Base-by-base conservation (phyloP, 2,113 vertebrate species). In the Apodemus speciosus region DNA sequence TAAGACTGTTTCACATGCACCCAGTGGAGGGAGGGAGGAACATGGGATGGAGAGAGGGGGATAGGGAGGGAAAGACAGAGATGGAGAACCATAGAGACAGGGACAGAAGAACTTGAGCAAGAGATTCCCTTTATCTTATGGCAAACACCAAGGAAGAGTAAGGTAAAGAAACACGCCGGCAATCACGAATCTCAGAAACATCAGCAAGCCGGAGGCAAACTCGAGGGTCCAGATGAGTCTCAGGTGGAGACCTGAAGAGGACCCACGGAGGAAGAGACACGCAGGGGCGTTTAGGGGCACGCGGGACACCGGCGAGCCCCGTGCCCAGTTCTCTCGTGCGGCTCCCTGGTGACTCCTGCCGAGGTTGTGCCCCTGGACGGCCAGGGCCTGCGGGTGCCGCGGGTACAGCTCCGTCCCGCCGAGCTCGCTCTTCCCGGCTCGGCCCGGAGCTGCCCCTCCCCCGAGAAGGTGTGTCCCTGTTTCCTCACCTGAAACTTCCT, bases 401-500 rank as follows among this genome's bases (percentile, higher is more conserved):
- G 8, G 1, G 46, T 16, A n/a, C 75, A 43, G 58, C 81, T n/a
- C 2, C 1, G 51, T 75, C 16, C 4, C 0, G 68, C 86, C 1
- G 35, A 49, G 84, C 88, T 40, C 71, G 80, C 92, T 6, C 94
- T 62, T n/a, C 86, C 96, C 92, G 1, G 94, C 91, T 3, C 91
- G 68, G 73, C 84, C 0, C 38, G 30, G 32, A 69, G 83, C 72
- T 10, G 96, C 88, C 94, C 97, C 97, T 88, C 93, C 96, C 92
- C 95, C 97, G 46, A 90, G 97, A 97, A 97, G 97, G 97, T 97
- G 97, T 96, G 96, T 97, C 97, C 96, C 91, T 38, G 76, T 95
- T 92, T 88, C 96, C 97, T 96, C 96, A 97, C 97, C 97, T 97
- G 97, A 96, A 96, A 96, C 97, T 95, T 96, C 94, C 95, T 49